Conservation (phyloP, 2,113 vertebrate genomes). For the Grallaria varia region DNA sequence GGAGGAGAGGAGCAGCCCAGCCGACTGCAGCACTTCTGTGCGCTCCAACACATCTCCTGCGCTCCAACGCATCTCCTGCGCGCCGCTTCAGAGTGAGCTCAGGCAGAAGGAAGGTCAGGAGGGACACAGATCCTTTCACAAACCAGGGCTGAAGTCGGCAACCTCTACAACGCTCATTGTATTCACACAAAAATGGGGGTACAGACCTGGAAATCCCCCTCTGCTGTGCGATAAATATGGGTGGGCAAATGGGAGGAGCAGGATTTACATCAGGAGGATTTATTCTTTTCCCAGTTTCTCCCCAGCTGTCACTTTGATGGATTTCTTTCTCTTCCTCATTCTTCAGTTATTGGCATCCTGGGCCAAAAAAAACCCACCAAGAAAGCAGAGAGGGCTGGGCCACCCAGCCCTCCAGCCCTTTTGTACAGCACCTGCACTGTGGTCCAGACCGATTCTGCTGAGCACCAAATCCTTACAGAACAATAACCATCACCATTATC, state of each 20-base stretch:
- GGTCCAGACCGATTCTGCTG: accelerated
- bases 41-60: neutral
- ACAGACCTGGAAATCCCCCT: neutral
- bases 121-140: neutral
- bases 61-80: neutral
- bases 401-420: neutral
- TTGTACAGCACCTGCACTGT: neutral
- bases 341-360: neutral
- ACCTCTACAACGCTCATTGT: too few species aligned
- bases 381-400: neutral
- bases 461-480: neutral
- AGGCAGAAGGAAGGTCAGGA: neutral
- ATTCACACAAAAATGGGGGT: neutral
- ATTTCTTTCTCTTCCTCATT: conserved; percentile 11
- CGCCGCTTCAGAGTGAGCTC: neutral
- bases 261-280: neutral
- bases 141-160: neutral
- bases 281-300: neutral
- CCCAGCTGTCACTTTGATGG: neutral
- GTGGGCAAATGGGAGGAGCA: neutral
- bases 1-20: neutral
- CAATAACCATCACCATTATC: accelerated
- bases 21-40: neutral
- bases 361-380: neutral
- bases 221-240: accelerated